Percentiles rank a stretch among this genome's conserved stretches.
phyloP scores from a whole-genome alignment of 2,113 vertebrate species.

The Lepidothrix coronata region DNA sequence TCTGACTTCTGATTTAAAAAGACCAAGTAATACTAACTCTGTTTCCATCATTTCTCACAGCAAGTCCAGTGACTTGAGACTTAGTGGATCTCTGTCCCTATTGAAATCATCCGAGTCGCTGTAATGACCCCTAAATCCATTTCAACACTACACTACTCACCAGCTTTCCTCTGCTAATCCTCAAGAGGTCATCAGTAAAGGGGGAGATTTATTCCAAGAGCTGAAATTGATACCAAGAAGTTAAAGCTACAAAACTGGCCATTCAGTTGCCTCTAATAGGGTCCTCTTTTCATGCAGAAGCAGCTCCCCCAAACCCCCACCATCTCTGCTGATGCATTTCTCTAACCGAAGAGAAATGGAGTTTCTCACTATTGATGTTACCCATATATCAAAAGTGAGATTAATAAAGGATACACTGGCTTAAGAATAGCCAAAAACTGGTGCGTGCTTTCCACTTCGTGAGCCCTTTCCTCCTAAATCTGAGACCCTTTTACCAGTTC shows the following conservation, averaged over 20 bases:
- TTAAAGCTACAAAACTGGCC: neutral
- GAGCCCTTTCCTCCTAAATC: neutral
- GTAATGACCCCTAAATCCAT: neutral
- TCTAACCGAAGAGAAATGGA: neutral
- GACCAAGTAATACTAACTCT: neutral
- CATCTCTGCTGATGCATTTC: neutral
- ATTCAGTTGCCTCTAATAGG: neutral
- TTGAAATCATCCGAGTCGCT: neutral
- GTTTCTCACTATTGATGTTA: neutral
- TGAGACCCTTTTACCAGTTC: neutral
- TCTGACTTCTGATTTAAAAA: neutral
- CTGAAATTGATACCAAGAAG: slow-evolving; percentile 27
- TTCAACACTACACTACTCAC: neutral
- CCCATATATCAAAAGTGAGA: neutral
- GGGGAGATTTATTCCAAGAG: slow-evolving; percentile 20
- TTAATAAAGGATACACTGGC: neutral
- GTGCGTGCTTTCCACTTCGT: neutral
- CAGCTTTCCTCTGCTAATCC: neutral
- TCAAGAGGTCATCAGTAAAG: neutral
- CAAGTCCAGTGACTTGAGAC: neutral
- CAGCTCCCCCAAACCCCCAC: neutral
- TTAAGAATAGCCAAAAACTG: neutral
- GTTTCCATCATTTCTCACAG: neutral
- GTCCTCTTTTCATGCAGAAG: neutral
- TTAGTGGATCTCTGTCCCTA: neutral